A percentile compares a stretch with the other conserved stretches of the same genome.
Conservation (phyloP, 2,888 invertebrate species). For the Pediacus dermestoides region DNA sequence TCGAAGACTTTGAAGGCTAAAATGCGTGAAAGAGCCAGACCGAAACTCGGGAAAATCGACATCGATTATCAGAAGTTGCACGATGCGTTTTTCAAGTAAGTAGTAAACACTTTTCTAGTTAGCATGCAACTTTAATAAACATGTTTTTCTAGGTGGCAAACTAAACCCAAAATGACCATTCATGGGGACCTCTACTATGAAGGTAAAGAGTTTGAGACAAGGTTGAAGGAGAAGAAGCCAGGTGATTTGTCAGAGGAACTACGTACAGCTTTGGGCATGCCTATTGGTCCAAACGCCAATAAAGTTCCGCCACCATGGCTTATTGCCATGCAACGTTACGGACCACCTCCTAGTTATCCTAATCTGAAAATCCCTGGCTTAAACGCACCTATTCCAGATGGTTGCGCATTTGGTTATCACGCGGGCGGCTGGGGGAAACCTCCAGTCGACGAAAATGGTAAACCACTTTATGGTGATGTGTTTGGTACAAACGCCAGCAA, state of each 20-base stretch:
- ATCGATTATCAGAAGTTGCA: constrained; percentile 99
- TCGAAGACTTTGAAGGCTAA: constrained; percentile 92
- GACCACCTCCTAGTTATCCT: constrained; percentile 98
- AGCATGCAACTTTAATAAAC: constrained; percentile 5
- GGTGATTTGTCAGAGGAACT: constrained; percentile 96
- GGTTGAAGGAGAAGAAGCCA: constrained; percentile 96
- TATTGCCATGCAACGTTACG: constrained; percentile 96
- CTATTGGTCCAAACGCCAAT: constrained; percentile 88
- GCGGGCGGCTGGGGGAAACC: constrained; percentile 99
- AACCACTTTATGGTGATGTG: constrained; percentile 97
- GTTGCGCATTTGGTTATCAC: constrained; percentile 97
- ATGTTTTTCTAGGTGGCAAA: constrained; percentile 76
- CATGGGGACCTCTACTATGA: constrained; percentile 99
- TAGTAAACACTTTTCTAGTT: constrained; percentile 21
- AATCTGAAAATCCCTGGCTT: constrained; percentile 96
- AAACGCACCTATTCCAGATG: constrained; percentile 97
- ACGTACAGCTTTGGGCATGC: constrained; percentile 96
- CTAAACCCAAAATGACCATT: constrained; percentile 97
- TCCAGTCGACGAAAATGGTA: constrained; percentile 96
- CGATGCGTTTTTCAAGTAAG: constrained; percentile 94
- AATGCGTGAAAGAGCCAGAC: constrained; percentile 94
- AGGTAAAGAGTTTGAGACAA: constrained; percentile 97
- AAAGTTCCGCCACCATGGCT: constrained; percentile 92
- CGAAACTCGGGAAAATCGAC: constrained; percentile 98
- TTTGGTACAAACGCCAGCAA: constrained; percentile 81